Evolutionary conservation across 2,113 vertebrate species (phyloP), one percentile per base, ranked within the genome.

Genomic region (Dicaeum eximium): DNA sequence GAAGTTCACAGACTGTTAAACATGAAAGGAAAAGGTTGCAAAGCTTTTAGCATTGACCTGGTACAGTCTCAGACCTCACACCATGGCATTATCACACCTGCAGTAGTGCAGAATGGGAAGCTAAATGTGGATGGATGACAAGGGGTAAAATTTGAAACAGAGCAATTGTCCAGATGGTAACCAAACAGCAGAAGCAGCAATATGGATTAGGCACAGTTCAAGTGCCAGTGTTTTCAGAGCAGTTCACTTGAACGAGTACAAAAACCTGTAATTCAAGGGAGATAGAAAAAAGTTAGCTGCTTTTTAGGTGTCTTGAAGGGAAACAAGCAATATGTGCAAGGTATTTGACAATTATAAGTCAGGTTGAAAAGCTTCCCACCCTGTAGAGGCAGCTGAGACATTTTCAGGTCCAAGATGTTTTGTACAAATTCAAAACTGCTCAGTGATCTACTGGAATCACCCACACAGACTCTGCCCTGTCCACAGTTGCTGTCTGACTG

Each of bases 381-480:
- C 24, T 72, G 7, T 35, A 53, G 15, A 61, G 2, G 10, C 10
- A 84, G 25, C 23, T 28, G 5, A 11, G 28, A 31, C 7, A 19
- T 51, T 78, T 64, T 81, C 22, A 73, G 11, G 15, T 74, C 6
- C 23, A 45, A 78, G 25, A 30, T 10, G 1, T 27, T 86, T 62
- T 84, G 19, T 9, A 28, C 5, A 87, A 89, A 70, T 62, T 50
- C 21, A 57, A 7, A 27, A 17, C 3, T 35, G 4, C 19, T 31
- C 30, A 21, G 3, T 9, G 4, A 37, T 70, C 20, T 42, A 8
- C 10, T 62, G 17, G 30, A 28, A 33, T 54, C 33, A 45, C 5
- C 7, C 42, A 13, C 14, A 38, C 0, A 0, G 45, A 45, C 16
- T 31, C 25, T 70, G 1, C 11, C 61, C 22, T 61, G 14, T 10